A percentile compares a stretch with the other conserved stretches of the same genome.
Evolutionary conservation across 2,113 vertebrate genomes (phyloP).

Genomic region (Cygnus atratus): DNA sequence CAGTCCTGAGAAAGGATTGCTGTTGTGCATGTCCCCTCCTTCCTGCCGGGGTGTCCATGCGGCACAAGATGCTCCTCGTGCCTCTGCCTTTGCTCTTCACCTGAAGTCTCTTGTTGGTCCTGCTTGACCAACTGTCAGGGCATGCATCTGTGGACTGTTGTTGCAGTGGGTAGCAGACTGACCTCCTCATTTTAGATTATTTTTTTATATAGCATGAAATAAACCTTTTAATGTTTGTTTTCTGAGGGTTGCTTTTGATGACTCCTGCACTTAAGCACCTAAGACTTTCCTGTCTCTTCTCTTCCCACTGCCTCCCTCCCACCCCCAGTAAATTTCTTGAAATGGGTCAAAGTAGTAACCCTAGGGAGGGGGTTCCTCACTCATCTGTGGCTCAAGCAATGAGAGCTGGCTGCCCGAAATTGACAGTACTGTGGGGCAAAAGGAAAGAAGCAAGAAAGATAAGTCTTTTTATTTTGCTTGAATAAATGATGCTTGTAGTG

Average conservation of each 20-base stretch:
- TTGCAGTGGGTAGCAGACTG: not conserved
- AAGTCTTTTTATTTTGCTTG: not conserved
- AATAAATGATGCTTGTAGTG: not conserved
- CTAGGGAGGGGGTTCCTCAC: not conserved
- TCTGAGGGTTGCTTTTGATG: conserved; percentile 19
- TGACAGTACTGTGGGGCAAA: not conserved
- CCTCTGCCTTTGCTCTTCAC: not conserved
- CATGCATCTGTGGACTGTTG: not conserved
- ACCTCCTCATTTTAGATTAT: not conserved
- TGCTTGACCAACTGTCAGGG: not conserved
- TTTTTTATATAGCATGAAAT: not conserved
- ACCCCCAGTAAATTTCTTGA: not conserved
- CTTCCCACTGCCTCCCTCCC: not conserved
- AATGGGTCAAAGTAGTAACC: not conserved
- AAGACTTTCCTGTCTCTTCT: conserved; percentile 3
- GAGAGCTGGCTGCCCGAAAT: not conserved
- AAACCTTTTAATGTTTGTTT: conserved; percentile 25
- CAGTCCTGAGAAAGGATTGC: too few species aligned
- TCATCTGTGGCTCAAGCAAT: not conserved
- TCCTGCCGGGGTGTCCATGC: not conserved
- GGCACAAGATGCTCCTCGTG: not conserved
- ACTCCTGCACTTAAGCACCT: not conserved
- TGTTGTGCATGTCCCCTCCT: not conserved
- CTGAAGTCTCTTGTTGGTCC: not conserved
- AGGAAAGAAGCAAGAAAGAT: not conserved